A percentile compares a stretch with the other conserved stretches of the same genome.
phyloP scores from a whole-genome alignment of 2,113 vertebrate species.

The Oryzias javanicus region DNA sequence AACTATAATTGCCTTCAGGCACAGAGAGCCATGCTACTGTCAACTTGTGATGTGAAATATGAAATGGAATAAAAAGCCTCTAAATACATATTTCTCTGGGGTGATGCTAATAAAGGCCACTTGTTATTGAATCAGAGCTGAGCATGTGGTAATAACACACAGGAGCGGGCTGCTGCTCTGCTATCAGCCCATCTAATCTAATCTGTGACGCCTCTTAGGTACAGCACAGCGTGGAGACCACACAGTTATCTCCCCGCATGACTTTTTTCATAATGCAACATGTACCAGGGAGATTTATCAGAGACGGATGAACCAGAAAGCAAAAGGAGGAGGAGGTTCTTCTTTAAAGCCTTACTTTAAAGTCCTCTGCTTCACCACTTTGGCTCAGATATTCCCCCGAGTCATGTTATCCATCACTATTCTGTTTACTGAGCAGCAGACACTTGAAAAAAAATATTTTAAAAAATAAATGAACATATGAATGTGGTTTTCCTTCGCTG shows the following conservation, averaged over 20 bases:
- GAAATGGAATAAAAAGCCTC: conserved; percentile 44
- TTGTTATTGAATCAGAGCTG: conserved; percentile 46
- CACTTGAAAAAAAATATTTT: no score
- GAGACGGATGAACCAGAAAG: conserved; percentile 47
- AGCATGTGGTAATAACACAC: conserved; percentile 24
- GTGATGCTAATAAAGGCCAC: conserved; percentile 15
- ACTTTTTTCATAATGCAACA: conserved; percentile 44
- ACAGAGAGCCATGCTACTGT: conserved; percentile 14
- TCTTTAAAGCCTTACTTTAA: conserved; percentile 28
- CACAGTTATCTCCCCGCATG: conserved; percentile 32
- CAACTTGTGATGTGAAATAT: conserved; percentile 10
- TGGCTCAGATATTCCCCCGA: conserved; percentile 27
- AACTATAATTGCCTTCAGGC: conserved; percentile 17
- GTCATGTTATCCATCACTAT: conserved; percentile 34
- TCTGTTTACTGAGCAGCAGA: no score
- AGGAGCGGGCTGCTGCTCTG: conserved; percentile 1
- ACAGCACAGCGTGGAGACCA: conserved; percentile 12
- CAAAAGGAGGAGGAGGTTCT: conserved; percentile 29
- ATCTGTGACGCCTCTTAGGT: conserved; percentile 28
- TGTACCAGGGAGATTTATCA: conserved; percentile 16
- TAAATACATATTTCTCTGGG: conserved; percentile 42
- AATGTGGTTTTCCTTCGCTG: no score
- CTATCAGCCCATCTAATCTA: conserved; percentile 25
- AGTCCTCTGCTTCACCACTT: conserved; percentile 37
- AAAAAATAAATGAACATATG: no score